phyloP scores from a whole-genome alignment of 2,888 invertebrate species.

The Mythimna vitellina region DNA sequence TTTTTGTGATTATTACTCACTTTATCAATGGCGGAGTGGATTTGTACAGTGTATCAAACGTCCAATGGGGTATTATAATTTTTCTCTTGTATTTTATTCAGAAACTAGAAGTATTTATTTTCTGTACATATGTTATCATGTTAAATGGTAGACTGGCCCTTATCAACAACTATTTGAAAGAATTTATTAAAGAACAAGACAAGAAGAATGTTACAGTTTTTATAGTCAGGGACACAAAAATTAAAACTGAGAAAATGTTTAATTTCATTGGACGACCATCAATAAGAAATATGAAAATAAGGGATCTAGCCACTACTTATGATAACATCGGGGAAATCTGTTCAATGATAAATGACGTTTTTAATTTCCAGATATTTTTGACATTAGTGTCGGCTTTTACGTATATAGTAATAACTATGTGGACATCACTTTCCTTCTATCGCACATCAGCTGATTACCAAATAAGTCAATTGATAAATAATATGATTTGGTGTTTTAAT shows the following conservation, averaged over 20 bases:
- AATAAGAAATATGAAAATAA: conserved; percentile 71
- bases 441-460: conserved; percentile 57
- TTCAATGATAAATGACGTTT: conserved; percentile 73
- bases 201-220: conserved; percentile 64
- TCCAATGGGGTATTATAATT: conserved; percentile 49
- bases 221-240: conserved; percentile 63
- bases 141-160: conserved; percentile 69
- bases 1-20: conserved; percentile 59
- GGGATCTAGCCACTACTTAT: conserved; percentile 74
- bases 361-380: conserved; percentile 80
- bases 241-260: conserved; percentile 54
- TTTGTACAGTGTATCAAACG: conserved; percentile 48
- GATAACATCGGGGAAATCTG: conserved; percentile 75
- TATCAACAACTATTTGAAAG: conserved; percentile 73
- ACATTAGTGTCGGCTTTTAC: conserved; percentile 76
- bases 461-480: conserved; percentile 62
- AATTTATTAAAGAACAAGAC: conserved; percentile 70
- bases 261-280: conserved; percentile 71
- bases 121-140: conserved; percentile 73
- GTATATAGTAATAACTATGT: conserved; percentile 77
- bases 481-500: conserved; percentile 72
- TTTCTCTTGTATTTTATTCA: conserved; percentile 69
- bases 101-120: conserved; percentile 73
- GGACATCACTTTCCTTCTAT: conserved; percentile 74
- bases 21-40: conserved; percentile 58